phyloP scores from a whole-genome alignment of 2,113 vertebrate species.

The Epinephelus moara region DNA sequence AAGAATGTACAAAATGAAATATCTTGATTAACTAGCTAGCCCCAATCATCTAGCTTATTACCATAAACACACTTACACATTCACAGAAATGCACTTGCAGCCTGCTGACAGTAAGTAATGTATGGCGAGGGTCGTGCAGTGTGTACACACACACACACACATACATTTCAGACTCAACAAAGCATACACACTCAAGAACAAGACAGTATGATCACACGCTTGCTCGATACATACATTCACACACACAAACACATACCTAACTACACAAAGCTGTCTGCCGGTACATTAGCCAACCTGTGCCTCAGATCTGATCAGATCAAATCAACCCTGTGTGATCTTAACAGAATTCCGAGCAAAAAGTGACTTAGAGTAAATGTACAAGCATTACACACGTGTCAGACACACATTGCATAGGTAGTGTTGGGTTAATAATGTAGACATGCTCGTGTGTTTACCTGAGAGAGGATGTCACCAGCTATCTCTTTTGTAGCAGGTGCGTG shows the following conservation, averaged over 20 bases:
- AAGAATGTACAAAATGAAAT: neutral
- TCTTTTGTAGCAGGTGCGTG: neutral
- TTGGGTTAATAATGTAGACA: slow-evolving; percentile 8
- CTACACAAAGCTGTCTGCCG: neutral
- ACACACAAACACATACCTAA: neutral
- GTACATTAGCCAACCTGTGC: neutral
- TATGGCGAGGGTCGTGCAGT: neutral
- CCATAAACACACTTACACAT: neutral
- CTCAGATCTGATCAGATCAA: neutral
- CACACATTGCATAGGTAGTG: neutral
- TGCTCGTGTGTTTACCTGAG: slow-evolving; percentile 7
- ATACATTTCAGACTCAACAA: neutral
- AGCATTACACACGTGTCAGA: neutral
- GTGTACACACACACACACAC: neutral
- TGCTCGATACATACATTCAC: neutral
- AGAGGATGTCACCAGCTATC: neutral
- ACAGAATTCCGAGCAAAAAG: neutral
- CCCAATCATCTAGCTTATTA: neutral
- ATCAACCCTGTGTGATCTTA: neutral
- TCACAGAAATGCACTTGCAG: neutral
- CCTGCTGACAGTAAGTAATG: neutral
- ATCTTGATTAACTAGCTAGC: neutral
- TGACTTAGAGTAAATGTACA: neutral
- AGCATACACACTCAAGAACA: neutral
- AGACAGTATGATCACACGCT: neutral